Conservation (phyloP, 2,113 vertebrate genomes). For the Trichechus manatus region DNA sequence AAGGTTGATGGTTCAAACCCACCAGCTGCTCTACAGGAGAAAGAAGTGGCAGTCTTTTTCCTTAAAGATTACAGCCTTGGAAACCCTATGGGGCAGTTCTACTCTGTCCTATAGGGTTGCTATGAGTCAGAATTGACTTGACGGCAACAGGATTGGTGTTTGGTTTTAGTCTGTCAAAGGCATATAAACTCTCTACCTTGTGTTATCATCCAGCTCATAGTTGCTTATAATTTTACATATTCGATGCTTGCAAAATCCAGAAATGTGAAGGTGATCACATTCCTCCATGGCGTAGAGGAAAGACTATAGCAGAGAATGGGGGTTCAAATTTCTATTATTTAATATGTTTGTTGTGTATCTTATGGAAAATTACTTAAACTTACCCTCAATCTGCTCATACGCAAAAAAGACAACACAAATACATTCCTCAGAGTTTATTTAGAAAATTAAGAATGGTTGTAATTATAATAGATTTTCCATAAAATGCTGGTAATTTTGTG, state of each 20-base stretch:
- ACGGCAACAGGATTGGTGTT: too few relatives aligned
- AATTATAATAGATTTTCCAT: conserved; percentile 26
- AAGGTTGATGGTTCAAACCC: background rate
- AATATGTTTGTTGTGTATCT: background rate
- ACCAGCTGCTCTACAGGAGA: background rate
- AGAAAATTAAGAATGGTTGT: conserved; percentile 6
- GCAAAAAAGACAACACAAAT: background rate
- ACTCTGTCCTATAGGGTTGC: too few relatives aligned
- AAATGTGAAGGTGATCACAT: background rate
- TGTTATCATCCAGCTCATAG: background rate
- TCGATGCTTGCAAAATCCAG: background rate
- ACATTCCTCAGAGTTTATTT: background rate
- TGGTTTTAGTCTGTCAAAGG: background rate
- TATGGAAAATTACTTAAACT: background rate
- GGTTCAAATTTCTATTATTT: background rate
- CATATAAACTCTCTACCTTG: background rate
- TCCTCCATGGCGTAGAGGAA: background rate
- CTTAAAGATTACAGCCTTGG: background rate
- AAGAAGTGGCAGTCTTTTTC: background rate
- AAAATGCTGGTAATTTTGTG: background rate
- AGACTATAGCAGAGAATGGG: background rate
- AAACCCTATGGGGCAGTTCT: too few relatives aligned
- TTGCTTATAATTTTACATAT: background rate
- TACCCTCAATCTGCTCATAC: background rate
- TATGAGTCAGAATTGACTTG: too few relatives aligned